phyloP scores from a whole-genome alignment of 2,888 invertebrate species.

The Trachelus troglodyta region DNA sequence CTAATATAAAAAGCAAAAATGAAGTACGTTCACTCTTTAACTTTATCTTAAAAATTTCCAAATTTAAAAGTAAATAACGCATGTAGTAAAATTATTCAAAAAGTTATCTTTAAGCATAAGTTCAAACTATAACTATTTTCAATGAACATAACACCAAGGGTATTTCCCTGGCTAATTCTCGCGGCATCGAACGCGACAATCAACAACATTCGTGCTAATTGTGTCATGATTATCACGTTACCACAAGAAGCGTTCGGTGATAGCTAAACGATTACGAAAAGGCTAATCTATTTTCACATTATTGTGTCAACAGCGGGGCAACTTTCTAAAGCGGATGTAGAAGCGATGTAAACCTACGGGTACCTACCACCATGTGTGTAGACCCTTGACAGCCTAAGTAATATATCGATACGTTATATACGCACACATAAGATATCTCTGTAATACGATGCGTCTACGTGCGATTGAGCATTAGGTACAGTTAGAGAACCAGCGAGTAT shows the following conservation, averaged over 20 bases:
- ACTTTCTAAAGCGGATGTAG: slow-evolving; percentile 2
- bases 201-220: neutral
- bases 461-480: slow-evolving; percentile 4
- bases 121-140: neutral
- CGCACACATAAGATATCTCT: neutral
- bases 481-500: neutral
- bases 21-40: too few species aligned
- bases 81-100: too few species aligned
- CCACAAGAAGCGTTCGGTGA: neutral
- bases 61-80: too few species aligned
- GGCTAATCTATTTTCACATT: neutral
- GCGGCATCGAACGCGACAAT: neutral
- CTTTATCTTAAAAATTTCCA: too few species aligned
- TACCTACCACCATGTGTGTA: neutral
- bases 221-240: neutral
- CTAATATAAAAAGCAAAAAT: too few species aligned
- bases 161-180: neutral
- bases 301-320: neutral
- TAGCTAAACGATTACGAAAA: neutral
- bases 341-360: neutral
- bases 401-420: neutral
- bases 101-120: neutral
- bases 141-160: neutral
- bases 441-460: neutral
- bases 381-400: neutral